Evolutionary conservation across 2,888 invertebrate genomes (phyloP), one percentile per base, ranked within the genome.

Genomic region (Cryptocheilus praepositus): DNA sequence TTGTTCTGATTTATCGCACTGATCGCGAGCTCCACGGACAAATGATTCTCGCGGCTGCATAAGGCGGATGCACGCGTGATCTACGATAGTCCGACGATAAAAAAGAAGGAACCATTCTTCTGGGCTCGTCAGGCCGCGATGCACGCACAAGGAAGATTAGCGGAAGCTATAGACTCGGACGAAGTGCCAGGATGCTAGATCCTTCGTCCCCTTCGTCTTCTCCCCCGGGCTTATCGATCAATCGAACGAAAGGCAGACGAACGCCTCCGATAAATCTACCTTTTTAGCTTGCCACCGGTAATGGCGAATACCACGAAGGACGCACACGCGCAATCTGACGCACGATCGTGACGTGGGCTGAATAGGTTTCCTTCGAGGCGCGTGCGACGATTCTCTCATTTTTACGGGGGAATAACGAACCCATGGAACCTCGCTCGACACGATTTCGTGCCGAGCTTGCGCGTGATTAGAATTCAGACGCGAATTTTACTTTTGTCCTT

Each of bases 381-480:
- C 58, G 58, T 49, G 58, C 46, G 28, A 46, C 45, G 44, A 49
- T 56, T 56, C 44, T 44, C 8, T 36, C 36, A 36, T 36, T 36
- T 36, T 36, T 36, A 36, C 36, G 36, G 11, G 11, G 36, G 36
- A 36, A 67, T 59, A 59, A 68, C 43, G 28, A 25, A 52, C 55
- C 49, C 55, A 43, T 46, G 55, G 64, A 68, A 67, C 28, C 13
- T 61, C 62, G 59, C 22, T 18, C 61, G 56, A 45, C 64, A 46
- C 45, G 71, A 71, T 76, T 76, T 73, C 71, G 66, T 64, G 64
- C 49, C 65, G 67, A 64, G 63, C 46, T 66, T 69, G 49, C 57
- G 70, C 79, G 76, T 80, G 82, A 78, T 79, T 79, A 73, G 78
- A 82, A 76, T 81, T 67, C 49, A 64, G 68, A 74, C 62, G 70